phyloP scores from a whole-genome alignment of 2,888 invertebrate species.

The Caenorhabditis japonica region DNA sequence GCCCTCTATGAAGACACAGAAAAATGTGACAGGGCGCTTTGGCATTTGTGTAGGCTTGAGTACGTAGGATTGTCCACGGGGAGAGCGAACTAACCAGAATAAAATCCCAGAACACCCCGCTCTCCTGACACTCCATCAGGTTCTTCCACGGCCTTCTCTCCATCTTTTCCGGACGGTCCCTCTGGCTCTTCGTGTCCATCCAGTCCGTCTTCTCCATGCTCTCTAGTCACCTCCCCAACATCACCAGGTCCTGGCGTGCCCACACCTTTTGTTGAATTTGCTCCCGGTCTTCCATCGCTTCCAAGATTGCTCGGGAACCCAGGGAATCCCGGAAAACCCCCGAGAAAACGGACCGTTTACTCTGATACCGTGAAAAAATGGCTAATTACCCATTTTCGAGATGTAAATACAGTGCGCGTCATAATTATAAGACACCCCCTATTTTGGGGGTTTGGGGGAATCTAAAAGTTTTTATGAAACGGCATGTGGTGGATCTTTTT shows the following conservation, averaged over 20 bases:
- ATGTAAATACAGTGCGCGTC: too few relatives aligned
- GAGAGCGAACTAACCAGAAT: conserved; percentile 43
- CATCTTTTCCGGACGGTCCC: conserved; percentile 36
- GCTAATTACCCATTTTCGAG: too few relatives aligned
- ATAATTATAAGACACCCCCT: too few relatives aligned
- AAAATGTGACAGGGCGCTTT: too few relatives aligned
- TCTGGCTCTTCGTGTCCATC: conserved; percentile 44
- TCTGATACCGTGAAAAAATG: too few relatives aligned
- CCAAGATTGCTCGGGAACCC: conserved; percentile 55
- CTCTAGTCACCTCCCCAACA: conserved; percentile 49
- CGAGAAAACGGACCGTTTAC: too few relatives aligned
- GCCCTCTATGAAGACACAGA: too few relatives aligned
- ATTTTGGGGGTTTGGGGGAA: too few relatives aligned
- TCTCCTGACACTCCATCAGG: conserved; percentile 49
- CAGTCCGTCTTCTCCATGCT: conserved; percentile 49
- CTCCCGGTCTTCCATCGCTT: conserved; percentile 35
- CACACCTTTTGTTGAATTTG: conserved; percentile 31
- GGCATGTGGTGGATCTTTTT: too few relatives aligned
- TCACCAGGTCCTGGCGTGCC: conserved; percentile 48
- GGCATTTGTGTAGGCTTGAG: too few relatives aligned
- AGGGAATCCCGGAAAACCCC: conserved; percentile 40
- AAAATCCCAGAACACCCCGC: conserved; percentile 40
- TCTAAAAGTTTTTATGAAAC: too few relatives aligned
- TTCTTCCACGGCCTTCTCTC: conserved; percentile 40
- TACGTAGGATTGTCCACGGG: too few relatives aligned